Conservation (phyloP, 2,113 vertebrate genomes). For the Eulemur rufifrons region DNA sequence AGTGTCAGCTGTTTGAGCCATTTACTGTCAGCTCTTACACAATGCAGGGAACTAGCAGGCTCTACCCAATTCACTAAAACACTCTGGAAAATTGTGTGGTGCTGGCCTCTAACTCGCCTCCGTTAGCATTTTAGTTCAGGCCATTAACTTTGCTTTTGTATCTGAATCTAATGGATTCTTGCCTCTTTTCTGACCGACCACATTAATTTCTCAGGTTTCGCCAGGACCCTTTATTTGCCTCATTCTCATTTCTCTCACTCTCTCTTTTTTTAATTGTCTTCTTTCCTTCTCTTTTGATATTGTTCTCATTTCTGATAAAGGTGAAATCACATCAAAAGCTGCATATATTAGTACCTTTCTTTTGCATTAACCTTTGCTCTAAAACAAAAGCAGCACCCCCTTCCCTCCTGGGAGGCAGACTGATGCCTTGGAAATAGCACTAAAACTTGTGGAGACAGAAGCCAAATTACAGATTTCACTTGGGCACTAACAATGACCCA, state of each 20-base stretch:
- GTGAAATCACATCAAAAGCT: neutral
- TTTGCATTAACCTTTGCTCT: conserved; percentile 43
- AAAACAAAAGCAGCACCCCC: neutral
- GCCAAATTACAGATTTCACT: neutral
- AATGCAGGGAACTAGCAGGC: neutral
- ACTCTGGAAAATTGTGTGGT: conserved; percentile 16
- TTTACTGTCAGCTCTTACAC: conserved; percentile 3
- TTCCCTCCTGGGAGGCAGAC: neutral
- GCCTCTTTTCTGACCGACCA: conserved; percentile 35
- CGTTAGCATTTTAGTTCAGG: conserved; percentile 41
- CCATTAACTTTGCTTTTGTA: conserved; percentile 47
- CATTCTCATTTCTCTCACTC: neutral
- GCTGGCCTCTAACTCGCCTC: neutral
- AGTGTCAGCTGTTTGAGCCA: conserved; percentile 17
- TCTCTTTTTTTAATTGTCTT: no score
- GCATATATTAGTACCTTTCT: neutral
- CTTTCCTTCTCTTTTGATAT: no score
- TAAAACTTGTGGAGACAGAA: neutral
- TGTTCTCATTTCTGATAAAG: conserved; percentile 40
- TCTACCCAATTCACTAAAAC: neutral
- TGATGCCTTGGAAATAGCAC: neutral
- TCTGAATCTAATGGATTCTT: conserved; percentile 21
- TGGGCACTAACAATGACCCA: neutral
- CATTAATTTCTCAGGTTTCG: conserved; percentile 47
- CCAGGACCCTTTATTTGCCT: neutral